These are phyloP conservation scores for Callaeas wilsoni DNA, from an alignment of 2,113 vertebrate species.

Conservation along the genomic window DNA sequence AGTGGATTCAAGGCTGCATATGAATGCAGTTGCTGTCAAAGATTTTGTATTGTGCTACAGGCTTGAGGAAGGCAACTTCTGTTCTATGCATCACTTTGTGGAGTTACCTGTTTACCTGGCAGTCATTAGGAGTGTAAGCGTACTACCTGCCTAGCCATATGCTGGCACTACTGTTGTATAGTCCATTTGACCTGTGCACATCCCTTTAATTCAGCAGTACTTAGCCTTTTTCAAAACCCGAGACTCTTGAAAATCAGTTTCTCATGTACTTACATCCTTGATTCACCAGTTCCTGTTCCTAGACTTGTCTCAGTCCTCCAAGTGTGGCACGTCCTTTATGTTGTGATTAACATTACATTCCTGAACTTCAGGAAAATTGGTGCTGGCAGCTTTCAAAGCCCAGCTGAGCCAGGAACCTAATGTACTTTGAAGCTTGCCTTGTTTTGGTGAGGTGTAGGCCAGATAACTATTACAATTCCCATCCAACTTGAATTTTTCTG, in stretches of 20 bases:
- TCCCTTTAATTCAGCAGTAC: neutral
- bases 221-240: neutral
- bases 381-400: neutral
- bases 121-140: neutral
- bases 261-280: neutral
- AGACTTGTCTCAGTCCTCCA: neutral
- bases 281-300: neutral
- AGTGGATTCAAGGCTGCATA: neutral
- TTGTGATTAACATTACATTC: neutral
- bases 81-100: neutral
- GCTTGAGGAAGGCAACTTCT: neutral
- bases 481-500: neutral
- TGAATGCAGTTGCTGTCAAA: neutral
- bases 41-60: neutral
- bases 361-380: neutral
- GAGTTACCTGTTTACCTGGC: neutral
- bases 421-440: neutral
- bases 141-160: neutral
- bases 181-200: neutral
- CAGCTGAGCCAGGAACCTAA: neutral
- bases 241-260: neutral
- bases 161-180: neutral
- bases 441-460: neutral
- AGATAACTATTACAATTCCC: neutral
- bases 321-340: neutral